A percentile compares a stretch with the other conserved stretches of the same genome.
Conservation (phyloP, 2,113 vertebrate genomes). For the Urocynchramus pylzowi region DNA sequence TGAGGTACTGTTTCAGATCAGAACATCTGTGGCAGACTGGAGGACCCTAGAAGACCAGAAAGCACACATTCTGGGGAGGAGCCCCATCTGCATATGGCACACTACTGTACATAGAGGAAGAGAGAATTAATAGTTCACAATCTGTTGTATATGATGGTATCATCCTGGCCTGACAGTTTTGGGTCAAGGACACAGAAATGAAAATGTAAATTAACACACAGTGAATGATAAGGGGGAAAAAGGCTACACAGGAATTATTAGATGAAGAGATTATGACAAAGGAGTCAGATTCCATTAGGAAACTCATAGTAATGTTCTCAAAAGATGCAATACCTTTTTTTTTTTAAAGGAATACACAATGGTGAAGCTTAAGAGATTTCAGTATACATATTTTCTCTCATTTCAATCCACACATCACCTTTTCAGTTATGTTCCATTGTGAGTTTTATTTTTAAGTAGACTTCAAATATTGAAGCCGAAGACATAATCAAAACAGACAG, state of each 20-base stretch:
- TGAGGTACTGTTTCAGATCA: not conserved
- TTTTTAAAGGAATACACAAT: not conserved
- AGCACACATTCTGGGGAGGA: not conserved
- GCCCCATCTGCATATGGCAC: not conserved
- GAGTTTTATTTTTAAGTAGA: not conserved
- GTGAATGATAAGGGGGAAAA: not conserved
- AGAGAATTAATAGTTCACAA: constrained; percentile 13
- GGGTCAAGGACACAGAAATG: constrained; percentile 54
- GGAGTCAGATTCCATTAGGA: constrained; percentile 35
- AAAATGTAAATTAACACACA: constrained; percentile 34
- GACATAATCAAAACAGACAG: not conserved
- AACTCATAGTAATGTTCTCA: not conserved
- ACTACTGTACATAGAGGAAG: not conserved
- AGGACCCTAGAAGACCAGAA: not conserved
- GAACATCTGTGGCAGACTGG: not conserved
- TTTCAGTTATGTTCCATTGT: not conserved
- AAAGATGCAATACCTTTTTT: not conserved
- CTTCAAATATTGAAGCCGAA: not conserved
- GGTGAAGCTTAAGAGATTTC: not conserved
- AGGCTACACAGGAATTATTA: not conserved
- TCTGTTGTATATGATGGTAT: not conserved
- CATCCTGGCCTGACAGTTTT: constrained; percentile 20
- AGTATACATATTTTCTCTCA: not conserved
- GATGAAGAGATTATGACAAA: constrained; percentile 7
- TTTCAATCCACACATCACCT: not conserved